Evolutionary conservation across 2,888 invertebrate species (phyloP).

Genomic region (Platycnemis pennipes): DNA sequence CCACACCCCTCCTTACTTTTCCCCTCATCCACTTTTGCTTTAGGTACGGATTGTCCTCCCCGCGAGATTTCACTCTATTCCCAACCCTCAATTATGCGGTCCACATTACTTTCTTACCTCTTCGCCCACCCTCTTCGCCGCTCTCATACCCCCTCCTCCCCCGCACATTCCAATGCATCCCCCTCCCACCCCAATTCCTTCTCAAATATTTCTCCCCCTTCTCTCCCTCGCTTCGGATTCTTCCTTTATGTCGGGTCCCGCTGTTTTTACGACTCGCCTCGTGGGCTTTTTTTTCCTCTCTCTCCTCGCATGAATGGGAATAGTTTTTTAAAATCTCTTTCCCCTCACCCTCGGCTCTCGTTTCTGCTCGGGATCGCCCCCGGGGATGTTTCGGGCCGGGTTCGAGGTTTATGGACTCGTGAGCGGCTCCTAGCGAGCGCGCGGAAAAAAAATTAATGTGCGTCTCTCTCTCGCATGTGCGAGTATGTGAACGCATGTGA

Average conservation of each 20-base stretch:
- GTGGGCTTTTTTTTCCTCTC: neutral
- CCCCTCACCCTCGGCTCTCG: neutral
- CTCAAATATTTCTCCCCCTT: neutral
- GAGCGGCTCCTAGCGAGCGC: neutral
- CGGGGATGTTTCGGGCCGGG: neutral
- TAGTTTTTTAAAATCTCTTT: constrained; percentile 48
- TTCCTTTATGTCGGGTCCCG: neutral
- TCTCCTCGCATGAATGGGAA: constrained; percentile 54
- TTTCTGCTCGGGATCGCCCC: neutral
- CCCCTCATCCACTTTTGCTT: constrained; percentile 13
- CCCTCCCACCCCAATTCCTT: neutral
- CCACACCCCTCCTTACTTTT: neutral
- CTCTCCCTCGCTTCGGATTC: neutral
- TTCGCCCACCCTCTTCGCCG: neutral
- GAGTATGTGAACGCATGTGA: neutral
- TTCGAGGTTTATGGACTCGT: neutral
- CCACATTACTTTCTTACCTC: constrained; percentile 53
- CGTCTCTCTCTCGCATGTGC: too few species aligned
- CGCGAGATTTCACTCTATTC: constrained; percentile 26
- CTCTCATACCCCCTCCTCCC: neutral
- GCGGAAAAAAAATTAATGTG: neutral
- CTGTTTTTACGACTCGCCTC: constrained; percentile 3
- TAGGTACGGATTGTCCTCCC: constrained; percentile 41
- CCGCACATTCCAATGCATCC: neutral
- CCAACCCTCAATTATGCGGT: constrained; percentile 27